phyloP scores from a whole-genome alignment of 2,113 vertebrate genomes.

The Parus major region DNA sequence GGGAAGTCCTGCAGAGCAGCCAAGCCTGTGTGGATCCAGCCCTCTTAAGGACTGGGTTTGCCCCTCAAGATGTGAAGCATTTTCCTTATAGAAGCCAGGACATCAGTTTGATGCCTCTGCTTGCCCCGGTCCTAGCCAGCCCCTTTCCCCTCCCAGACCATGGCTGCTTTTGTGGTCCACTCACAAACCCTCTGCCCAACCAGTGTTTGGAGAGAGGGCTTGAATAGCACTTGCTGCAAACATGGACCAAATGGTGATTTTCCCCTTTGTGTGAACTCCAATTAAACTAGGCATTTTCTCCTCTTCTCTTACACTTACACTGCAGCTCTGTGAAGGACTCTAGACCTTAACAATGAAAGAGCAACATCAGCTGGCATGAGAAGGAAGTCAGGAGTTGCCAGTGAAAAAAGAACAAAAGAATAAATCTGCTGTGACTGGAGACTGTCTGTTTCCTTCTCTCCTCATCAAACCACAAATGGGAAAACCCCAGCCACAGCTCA shows the following conservation, averaged over 20 bases:
- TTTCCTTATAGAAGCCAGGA: background rate
- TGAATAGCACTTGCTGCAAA: background rate
- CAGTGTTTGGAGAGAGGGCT: background rate
- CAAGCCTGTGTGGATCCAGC: background rate
- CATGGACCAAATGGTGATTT: background rate
- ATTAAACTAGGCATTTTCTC: background rate
- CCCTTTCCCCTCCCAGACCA: background rate
- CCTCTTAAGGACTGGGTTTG: background rate
- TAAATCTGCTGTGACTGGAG: background rate
- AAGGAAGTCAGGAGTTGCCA: background rate
- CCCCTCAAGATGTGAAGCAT: background rate
- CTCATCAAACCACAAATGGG: conserved; percentile 23
- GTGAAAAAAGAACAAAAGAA: background rate
- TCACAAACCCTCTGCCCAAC: background rate
- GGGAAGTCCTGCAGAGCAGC: background rate
- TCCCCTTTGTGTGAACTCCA: background rate
- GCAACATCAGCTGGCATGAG: background rate
- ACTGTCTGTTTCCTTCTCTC: background rate
- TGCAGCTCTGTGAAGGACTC: background rate
- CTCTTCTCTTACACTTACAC: background rate
- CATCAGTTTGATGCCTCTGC: background rate
- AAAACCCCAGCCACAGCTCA: conserved; percentile 28
- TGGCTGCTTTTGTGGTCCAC: background rate
- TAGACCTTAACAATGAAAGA: background rate
- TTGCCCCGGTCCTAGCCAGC: background rate